Evolutionary conservation across 2,113 vertebrate genomes (phyloP).

Genomic region (Sceloporus undulatus): DNA sequence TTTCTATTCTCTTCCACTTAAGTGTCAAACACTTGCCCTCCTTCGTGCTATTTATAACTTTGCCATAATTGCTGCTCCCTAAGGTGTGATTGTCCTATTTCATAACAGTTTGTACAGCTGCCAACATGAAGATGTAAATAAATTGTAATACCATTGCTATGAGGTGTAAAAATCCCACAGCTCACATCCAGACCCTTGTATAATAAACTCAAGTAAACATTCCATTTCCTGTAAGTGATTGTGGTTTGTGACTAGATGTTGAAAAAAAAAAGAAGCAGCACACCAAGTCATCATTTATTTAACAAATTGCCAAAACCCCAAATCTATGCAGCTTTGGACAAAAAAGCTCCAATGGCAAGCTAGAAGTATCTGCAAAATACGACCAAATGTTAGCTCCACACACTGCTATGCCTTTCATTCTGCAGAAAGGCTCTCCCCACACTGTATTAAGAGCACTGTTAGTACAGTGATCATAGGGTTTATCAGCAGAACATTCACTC

Average conservation of each 20-base stretch:
- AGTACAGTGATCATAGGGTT: not conserved
- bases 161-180: constrained; percentile 90
- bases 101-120: constrained; percentile 92
- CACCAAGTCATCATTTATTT: constrained; percentile 82
- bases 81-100: constrained; percentile 89
- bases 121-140: constrained; percentile 95
- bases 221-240: constrained; percentile 92
- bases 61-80: constrained; percentile 88
- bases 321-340: constrained; percentile 73
- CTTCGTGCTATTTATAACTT: constrained; percentile 89
- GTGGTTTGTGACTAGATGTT: constrained; percentile 88
- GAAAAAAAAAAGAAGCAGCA: constrained; percentile 74
- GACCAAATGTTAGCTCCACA: constrained; percentile 7
- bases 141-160: constrained; percentile 93
- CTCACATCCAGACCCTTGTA: constrained; percentile 87
- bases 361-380: not conserved
- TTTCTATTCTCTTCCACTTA: constrained; percentile 83
- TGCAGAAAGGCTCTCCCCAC: not conserved
- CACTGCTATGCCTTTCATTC: not conserved
- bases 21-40: constrained; percentile 81
- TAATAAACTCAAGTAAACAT: constrained; percentile 93
- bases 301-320: constrained; percentile 79
- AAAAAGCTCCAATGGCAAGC: not conserved
- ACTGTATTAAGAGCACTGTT: not conserved
- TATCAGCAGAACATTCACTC: not conserved